Base-by-base conservation (phyloP, 2,797 vertebrate species). In the Lacerta viridis region DNA sequence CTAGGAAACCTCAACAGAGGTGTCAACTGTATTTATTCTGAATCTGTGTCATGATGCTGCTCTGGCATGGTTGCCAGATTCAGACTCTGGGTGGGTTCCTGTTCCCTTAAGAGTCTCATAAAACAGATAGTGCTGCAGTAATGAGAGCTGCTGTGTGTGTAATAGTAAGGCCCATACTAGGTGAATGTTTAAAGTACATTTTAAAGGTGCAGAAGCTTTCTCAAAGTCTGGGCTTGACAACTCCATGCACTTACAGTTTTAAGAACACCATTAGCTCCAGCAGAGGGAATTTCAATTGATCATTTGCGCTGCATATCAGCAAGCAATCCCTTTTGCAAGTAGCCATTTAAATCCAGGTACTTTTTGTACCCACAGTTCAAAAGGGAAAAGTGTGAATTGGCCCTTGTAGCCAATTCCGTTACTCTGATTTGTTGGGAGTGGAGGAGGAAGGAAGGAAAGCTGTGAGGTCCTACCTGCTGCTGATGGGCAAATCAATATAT, bases 281-380 rank as follows among this genome's bases (percentile, higher is more conserved):
- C 71, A 33, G 71, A 33, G 11, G 81, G 13, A 64, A 80, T 80
- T 80, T 36, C 20, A 81, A 23, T 64, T 64, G 59, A 64, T 39
- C 59, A 36, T 39, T 23, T 61, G 33, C 59, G 15, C 33, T 25
- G 29, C 29, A 11, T 61, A 39, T 61, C 61, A 59, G n/a, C 59
- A 36, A 39, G 18, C 59, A 81, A 81, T 81, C 79, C 64, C 55
- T 64, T 64, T 36, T 80, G 50, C 78, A 80, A 80, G n/a, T 50
- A 68, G 36, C 27, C 7, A 3, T 43, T 41, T 43, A 43, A 69
- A 46, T 46, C 8, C 64, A 83, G 36, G 23, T 18, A 43, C 23
- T 41, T 80, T 61, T 61, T 82, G 18, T 41, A 66, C 23, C 36
- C 20, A 17, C 33, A 36, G 18, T 36, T 81, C 33, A 61, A 39